A percentile compares a stretch with the other conserved stretches of the same genome.
These are phyloP conservation scores for Phasia obesa DNA, from an alignment of 2,888 invertebrate genomes.

Conservation along the genomic window DNA sequence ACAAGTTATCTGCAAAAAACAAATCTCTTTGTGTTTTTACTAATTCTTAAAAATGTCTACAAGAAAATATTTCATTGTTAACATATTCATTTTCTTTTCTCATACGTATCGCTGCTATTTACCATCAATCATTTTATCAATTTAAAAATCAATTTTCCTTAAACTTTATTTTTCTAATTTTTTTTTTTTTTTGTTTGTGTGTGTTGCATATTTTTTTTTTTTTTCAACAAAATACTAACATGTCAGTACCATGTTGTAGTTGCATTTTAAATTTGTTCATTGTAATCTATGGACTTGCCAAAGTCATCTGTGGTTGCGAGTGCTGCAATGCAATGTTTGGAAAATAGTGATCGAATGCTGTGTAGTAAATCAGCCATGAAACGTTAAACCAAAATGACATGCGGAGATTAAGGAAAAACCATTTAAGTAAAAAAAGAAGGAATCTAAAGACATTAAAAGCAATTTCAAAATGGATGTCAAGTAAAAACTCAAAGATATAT, in stretches of 20 bases:
- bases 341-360: slow-evolving; percentile 23
- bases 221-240: slow-evolving; percentile 52
- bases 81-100: background rate
- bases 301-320: slow-evolving; percentile 8
- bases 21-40: no score
- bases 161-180: background rate
- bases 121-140: slow-evolving; percentile 52
- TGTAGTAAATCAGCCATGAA: slow-evolving; percentile 41
- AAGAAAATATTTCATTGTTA: no score
- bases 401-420: background rate
- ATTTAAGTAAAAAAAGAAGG: slow-evolving; percentile 14
- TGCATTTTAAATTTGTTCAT: slow-evolving; percentile 33
- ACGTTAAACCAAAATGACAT: slow-evolving; percentile 43
- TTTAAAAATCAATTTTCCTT: slow-evolving; percentile 46
- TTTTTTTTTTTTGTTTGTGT: background rate
- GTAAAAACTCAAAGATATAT: background rate
- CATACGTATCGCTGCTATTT: background rate
- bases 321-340: background rate
- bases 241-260: slow-evolving; percentile 52
- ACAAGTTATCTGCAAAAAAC: no score
- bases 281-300: slow-evolving; percentile 40
- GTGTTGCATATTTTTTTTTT: slow-evolving; percentile 21
- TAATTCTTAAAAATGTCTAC: no score
- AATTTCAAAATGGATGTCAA: slow-evolving; percentile 6
- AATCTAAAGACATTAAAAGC: slow-evolving; percentile 17